phyloP scores from a whole-genome alignment of 2,797 vertebrate species.

The Cygnus olor region DNA sequence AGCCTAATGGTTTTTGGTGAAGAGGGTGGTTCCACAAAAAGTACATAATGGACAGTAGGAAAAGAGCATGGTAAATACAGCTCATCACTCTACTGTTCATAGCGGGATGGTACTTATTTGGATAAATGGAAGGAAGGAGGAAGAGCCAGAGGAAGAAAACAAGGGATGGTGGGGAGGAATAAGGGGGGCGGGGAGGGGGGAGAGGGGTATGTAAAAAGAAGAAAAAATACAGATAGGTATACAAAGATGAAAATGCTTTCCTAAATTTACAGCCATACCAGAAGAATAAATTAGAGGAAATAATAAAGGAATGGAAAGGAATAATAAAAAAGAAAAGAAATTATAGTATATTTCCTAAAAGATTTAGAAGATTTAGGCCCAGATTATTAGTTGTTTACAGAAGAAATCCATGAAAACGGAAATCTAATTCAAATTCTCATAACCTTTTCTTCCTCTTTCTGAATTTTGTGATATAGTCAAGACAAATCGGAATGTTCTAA shows the following conservation, averaged over 20 bases:
- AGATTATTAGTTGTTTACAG: neutral
- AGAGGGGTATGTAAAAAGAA: neutral
- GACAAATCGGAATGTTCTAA: neutral
- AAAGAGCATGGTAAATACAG: neutral
- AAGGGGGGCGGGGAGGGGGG: neutral
- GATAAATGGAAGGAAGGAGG: neutral
- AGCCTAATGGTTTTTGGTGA: neutral
- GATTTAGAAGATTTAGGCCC: neutral
- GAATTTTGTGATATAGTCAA: neutral
- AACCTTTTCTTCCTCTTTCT: neutral
- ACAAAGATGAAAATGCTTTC: neutral
- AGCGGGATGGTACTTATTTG: neutral
- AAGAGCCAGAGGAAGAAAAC: neutral
- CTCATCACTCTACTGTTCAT: neutral
- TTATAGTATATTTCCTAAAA: neutral
- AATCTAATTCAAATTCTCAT: neutral
- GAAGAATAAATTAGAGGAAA: neutral
- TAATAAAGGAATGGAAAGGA: neutral
- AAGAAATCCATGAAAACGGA: neutral
- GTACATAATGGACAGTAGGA: neutral
- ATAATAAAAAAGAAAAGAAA: neutral
- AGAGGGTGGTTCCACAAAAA: neutral
- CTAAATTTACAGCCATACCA: neutral
- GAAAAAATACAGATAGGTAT: neutral
- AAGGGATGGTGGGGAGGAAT: neutral